Base-by-base conservation (phyloP, 2,888 invertebrate genomes). In the Apamea anceps region DNA sequence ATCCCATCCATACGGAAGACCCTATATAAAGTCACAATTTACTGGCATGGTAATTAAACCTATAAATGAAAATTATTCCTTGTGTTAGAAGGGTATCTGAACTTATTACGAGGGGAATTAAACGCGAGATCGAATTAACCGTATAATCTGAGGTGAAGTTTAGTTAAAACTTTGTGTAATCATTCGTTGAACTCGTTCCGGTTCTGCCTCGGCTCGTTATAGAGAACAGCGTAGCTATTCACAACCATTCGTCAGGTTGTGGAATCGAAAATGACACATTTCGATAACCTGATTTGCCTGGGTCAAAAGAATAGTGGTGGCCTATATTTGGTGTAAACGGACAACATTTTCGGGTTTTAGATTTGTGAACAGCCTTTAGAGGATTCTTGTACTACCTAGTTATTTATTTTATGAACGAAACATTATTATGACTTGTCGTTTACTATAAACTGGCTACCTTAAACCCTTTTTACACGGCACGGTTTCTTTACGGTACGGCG, bases 101-200 rank as follows among this genome's bases (percentile, higher is more conserved):
- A 87, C 84, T 88, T 85, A 86, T 88, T 84, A 87, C 79, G 87
- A 80, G 77, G 86, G 90, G 88, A 88, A 90, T 93, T 90, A 87
- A 90, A 77, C 85, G 86, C 76, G 87, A 79, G 85, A 90, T 88
- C 91, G 91, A 92, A 93, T 92, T 91, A 92, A 87, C 87, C 89
- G 88, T 87, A 82, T 90, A 92, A 92, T 91, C 88, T 88, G 85
- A 86, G 87, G 85, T 88, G 87, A 88, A 90, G 88, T 89, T 92
- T 85, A 90, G 86, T 92, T 90, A 87, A 90, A 93, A 92, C 85
- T 93, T 92, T 88, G 77, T 76, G 86, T 86, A 88, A 89, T 91
- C 88, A 89, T 88, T 91, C 85, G 83, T 77, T 79, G 79, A 87
- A 77, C 85, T 87, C 80, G 80, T 87, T 84, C 79, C 80, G 54